Percentiles rank a stretch among this genome's conserved stretches.
Conservation (phyloP, 2,113 vertebrate genomes). For the Salminus brasiliensis region DNA sequence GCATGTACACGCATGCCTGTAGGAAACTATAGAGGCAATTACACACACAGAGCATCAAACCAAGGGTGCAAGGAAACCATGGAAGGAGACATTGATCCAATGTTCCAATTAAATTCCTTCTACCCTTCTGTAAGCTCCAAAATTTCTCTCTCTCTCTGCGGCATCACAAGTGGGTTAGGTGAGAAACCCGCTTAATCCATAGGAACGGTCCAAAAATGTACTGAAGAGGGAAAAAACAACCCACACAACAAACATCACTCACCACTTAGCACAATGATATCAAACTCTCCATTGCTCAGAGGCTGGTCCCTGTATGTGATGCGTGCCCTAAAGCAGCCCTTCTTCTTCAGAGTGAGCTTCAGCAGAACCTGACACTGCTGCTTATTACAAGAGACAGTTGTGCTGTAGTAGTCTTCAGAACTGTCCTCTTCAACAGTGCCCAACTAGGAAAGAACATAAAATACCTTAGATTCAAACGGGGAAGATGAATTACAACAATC, state of each 20-base stretch:
- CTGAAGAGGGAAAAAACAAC: neutral
- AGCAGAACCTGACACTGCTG: constrained; percentile 90
- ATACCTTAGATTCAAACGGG: too few species aligned
- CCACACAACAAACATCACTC: constrained; percentile 57
- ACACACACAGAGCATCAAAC: too few species aligned
- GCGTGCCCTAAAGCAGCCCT: constrained; percentile 90
- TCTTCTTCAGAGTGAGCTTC: constrained; percentile 84
- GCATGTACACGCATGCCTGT: too few species aligned
- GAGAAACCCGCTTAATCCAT: neutral
- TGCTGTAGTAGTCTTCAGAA: constrained; percentile 83
- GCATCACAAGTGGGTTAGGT: neutral
- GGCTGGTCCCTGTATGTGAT: constrained; percentile 92
- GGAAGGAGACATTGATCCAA: too few species aligned
- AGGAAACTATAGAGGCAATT: too few species aligned
- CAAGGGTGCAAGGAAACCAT: too few species aligned
- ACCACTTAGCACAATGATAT: constrained; percentile 98
- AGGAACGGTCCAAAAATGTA: neutral
- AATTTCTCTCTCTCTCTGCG: too few species aligned
- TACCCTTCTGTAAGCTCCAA: neutral
- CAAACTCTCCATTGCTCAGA: constrained; percentile 97
- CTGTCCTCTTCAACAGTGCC: constrained; percentile 88
- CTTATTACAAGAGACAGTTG: constrained; percentile 86
- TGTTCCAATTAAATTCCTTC: too few species aligned
- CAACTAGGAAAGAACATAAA: constrained; percentile 72
- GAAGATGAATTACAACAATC: neutral